Conservation (phyloP, 2,888 invertebrate species). For the Drosophila sordidapex region DNA sequence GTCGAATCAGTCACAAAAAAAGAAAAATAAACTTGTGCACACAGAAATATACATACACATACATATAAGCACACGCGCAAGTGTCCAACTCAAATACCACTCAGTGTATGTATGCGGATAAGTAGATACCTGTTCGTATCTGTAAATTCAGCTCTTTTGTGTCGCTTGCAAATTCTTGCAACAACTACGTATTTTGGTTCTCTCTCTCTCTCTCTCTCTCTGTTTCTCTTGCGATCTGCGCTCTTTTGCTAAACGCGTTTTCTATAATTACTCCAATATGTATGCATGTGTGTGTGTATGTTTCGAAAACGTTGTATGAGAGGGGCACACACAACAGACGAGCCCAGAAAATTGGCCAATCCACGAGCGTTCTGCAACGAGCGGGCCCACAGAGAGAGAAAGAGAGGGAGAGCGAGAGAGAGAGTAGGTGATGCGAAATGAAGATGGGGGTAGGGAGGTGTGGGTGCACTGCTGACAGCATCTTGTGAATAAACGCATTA, state of each 20-base stretch:
- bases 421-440: neutral
- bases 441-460: neutral
- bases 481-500: conserved; percentile 39
- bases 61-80: conserved; percentile 22
- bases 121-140: conserved; percentile 58
- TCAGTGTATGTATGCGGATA: conserved; percentile 2
- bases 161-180: conserved; percentile 38
- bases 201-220: conserved; percentile 41
- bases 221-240: conserved; percentile 9
- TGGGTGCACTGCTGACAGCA: conserved; percentile 17
- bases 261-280: conserved; percentile 30
- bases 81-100: conserved; percentile 52
- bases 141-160: conserved; percentile 55
- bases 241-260: conserved; percentile 40
- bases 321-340: conserved; percentile 51
- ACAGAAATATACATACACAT: conserved; percentile 6
- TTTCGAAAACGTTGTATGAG: conserved; percentile 36
- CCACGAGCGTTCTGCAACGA: conserved; percentile 49
- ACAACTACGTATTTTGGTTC: conserved; percentile 46
- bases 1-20: conserved; percentile 33
- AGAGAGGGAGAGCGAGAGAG: neutral
- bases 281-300: conserved; percentile 13
- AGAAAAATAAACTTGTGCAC: conserved; percentile 1
- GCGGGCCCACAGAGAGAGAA: conserved; percentile 29
- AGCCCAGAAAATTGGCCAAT: conserved; percentile 75